Evolutionary conservation across 2,113 vertebrate genomes (phyloP), one percentile per base, ranked within the genome.

Genomic region (Seriola quinqueradiata): DNA sequence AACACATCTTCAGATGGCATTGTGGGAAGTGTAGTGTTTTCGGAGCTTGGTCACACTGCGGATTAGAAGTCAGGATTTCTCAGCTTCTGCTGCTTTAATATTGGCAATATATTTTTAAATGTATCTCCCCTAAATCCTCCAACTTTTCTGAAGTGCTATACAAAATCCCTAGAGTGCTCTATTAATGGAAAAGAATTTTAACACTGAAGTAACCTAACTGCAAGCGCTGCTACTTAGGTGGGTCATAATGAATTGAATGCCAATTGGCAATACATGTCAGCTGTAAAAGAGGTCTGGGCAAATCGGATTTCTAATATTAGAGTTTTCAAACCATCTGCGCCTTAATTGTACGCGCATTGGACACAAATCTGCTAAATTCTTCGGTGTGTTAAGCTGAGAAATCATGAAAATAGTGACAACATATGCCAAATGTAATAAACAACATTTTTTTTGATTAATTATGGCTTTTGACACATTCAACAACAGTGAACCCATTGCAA

Each of bases 261-360:
- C 61, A 59, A 12, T 21, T 68, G 34, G 44, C 55, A 77, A 23
- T 19, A 40, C 80, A 77, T 44, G 23, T 77, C 48, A 17, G n/a
- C 28, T 14, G 16, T 48, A 36, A 57, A 12, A 40, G 16, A 42
- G 67, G 55, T 50, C 21, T 67, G 77, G 77, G 75, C 74, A 75
- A 19, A 75, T 74, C n/a, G 42, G 44, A 17, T 57, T 55, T 10
- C 74, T 55, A 52, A 67, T 40, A 64, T 77, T 57, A 57, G 54
- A 68, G 38, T 76, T 86, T 73, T 70, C 28, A 69, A 79, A 84
- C 73, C 76, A 77, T 83, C 77, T 90, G 74, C 77, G 77, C 50
- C 70, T 64, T 55, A 65, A 77, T 23, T 75, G 44, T 61, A 46
- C 74, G 44, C 52, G 7, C 64, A 14, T 40, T 54, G 28, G 67